Percentiles rank a stretch among this genome's conserved stretches.
phyloP scores from a whole-genome alignment of 30 jellyfish, hydroid and myxozoan species.

The Hydractinia symbiolongicarpus region DNA sequence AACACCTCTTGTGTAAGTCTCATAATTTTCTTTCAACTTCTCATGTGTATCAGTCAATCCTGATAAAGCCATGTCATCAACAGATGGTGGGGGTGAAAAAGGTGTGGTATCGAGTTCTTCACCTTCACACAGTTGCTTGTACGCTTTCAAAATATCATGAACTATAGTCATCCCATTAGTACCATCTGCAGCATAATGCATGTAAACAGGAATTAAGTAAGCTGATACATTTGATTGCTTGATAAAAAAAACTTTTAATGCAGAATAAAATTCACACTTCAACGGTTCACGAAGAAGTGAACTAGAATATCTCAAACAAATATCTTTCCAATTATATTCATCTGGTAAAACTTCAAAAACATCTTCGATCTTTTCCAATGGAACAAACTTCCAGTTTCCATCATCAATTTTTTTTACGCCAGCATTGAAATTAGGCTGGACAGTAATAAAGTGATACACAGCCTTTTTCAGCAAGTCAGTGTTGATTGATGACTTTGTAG shows the following conservation, averaged over 20 bases:
- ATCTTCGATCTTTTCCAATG: not conserved
- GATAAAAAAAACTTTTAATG: not conserved
- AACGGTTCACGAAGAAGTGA: not conserved
- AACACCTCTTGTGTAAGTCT: not conserved
- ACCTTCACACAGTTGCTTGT: not conserved
- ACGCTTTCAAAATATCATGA: not conserved
- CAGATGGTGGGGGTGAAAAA: slow-evolving; percentile 6
- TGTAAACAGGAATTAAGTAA: not conserved
- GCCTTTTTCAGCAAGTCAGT: not conserved
- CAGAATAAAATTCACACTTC: not conserved
- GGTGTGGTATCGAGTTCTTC: not conserved
- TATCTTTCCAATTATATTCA: not conserved
- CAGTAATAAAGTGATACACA: not conserved
- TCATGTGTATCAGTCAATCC: not conserved
- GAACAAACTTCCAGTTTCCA: not conserved
- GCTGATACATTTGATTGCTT: not conserved
- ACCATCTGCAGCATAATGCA: slow-evolving; percentile 6
- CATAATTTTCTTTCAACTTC: not conserved
- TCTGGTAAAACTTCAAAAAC: slow-evolving; percentile 7
- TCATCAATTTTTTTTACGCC: not conserved
- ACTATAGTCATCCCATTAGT: slow-evolving; percentile 13
- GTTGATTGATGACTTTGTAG: not conserved
- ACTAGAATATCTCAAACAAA: not conserved
- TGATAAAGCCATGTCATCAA: slow-evolving; percentile 1
- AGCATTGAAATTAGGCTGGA: not conserved